phyloP scores from a whole-genome alignment of 2,113 vertebrate species.

The Lichenostomus cassidix region DNA sequence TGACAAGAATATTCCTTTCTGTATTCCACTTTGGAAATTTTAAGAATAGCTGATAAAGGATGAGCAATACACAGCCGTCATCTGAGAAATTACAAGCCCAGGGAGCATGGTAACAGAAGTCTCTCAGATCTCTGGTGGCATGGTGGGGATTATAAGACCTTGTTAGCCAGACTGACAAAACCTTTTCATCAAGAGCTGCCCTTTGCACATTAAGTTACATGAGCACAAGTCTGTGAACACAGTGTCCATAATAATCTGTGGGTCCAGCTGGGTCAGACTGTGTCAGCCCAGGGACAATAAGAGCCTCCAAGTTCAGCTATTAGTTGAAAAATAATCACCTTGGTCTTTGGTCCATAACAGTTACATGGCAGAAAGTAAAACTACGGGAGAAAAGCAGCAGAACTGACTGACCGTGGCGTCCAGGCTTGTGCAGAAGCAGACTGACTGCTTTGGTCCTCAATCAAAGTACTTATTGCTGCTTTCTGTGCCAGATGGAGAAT shows the following conservation, averaged over 20 bases:
- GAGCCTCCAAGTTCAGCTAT: not conserved
- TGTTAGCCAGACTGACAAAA: not conserved
- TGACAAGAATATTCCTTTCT: not conserved
- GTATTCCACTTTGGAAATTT: not conserved
- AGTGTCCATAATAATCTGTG: rapidly evolving
- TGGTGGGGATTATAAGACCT: not conserved
- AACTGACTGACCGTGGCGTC: rapidly evolving
- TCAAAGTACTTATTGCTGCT: not conserved
- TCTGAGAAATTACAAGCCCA: not conserved
- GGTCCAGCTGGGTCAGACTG: not conserved
- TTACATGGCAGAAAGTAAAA: not conserved
- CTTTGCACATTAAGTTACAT: not conserved
- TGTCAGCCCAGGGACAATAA: not conserved
- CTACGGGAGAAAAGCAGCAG: not conserved
- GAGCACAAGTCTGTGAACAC: not conserved
- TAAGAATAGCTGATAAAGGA: not conserved
- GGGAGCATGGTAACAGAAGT: not conserved
- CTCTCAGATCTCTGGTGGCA: not conserved
- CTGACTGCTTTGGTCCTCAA: rapidly evolving
- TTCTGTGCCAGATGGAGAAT: not conserved
- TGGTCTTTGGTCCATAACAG: not conserved
- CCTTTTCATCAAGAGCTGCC: not conserved
- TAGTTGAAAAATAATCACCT: not conserved
- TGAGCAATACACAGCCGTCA: not conserved
- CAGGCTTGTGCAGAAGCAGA: not conserved